phyloP scores from a whole-genome alignment of 2,797 vertebrate genomes.

The Paramormyrops hopkinsi region DNA sequence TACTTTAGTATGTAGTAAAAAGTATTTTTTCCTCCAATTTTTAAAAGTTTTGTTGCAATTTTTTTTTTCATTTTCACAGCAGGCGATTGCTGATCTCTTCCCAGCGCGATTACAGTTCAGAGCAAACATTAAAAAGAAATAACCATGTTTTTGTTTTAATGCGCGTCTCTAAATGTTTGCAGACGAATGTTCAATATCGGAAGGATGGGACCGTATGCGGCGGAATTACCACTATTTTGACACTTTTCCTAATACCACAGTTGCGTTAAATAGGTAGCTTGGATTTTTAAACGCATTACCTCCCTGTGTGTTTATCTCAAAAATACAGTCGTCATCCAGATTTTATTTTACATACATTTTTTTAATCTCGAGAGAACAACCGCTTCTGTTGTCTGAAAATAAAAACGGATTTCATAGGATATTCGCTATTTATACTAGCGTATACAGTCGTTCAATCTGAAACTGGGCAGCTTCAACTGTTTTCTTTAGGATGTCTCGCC shows the following conservation, averaged over 20 bases:
- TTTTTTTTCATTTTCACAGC: slow-evolving; percentile 54
- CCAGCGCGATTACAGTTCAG: slow-evolving; percentile 60
- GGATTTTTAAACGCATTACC: slow-evolving; percentile 43
- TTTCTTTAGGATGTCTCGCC: slow-evolving; percentile 99
- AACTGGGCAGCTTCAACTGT: slow-evolving; percentile 91
- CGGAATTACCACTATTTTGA: slow-evolving; percentile 58
- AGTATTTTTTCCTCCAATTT: slow-evolving; percentile 56
- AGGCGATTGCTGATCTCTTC: slow-evolving; percentile 60
- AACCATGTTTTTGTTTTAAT: slow-evolving; percentile 58
- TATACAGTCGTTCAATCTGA: slow-evolving; percentile 70
- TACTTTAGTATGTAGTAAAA: slow-evolving; percentile 75
- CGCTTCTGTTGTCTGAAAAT: slow-evolving; percentile 46
- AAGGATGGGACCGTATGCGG: slow-evolving; percentile 65
- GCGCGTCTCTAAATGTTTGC: slow-evolving; percentile 50
- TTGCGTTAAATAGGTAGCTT: slow-evolving; percentile 51
- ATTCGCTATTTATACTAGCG: slow-evolving; percentile 41
- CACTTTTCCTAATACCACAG: slow-evolving; percentile 58
- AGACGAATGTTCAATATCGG: slow-evolving; percentile 54
- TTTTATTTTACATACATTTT: slow-evolving; percentile 40
- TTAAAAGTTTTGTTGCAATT: slow-evolving; percentile 46
- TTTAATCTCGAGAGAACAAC: slow-evolving; percentile 54
- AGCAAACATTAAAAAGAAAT: slow-evolving; percentile 57
- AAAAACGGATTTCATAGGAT: slow-evolving; percentile 47
- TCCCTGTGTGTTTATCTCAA: slow-evolving; percentile 51
- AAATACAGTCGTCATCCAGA: slow-evolving; percentile 52